phyloP scores from a whole-genome alignment of 2,797 vertebrate species.

The Argyrosomus regius region DNA sequence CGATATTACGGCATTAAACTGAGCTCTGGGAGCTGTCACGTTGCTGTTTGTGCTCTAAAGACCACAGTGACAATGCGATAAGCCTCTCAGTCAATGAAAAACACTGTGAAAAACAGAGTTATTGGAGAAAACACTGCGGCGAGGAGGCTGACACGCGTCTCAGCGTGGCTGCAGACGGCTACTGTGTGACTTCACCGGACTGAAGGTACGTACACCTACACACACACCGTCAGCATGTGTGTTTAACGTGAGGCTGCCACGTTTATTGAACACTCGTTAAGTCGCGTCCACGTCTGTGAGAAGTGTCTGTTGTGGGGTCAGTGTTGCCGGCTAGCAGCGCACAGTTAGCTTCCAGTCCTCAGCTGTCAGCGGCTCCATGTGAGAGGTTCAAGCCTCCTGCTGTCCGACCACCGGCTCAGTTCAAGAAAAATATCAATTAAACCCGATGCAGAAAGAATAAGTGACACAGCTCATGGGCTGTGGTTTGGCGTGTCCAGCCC shows the following conservation, averaged over 20 bases:
- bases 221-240: background rate
- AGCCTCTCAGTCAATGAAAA: background rate
- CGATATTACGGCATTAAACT: background rate
- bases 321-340: conserved; percentile 16
- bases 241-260: background rate
- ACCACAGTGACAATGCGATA: background rate
- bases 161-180: conserved; percentile 36
- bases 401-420: background rate
- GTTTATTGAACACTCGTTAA: accelerated
- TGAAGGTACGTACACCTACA: conserved; percentile 5
- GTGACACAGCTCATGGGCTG: accelerated
- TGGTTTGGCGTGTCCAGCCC: accelerated
- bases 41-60: accelerated
- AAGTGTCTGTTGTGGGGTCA: too few relatives aligned
- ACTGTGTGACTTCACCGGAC: conserved; percentile 2
- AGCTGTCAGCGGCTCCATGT: conserved; percentile 35
- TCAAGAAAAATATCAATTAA: accelerated
- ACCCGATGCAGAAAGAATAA: accelerated
- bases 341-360: conserved; percentile 21
- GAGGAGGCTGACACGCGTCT: conserved; percentile 27
- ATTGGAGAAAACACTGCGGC: background rate
- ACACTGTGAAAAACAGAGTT: too few relatives aligned
- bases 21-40: background rate
- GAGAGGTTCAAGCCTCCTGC: background rate
- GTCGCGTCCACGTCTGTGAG: accelerated